Conservation (phyloP, 2,888 invertebrate species). For the Ornithoptera alexandrae region DNA sequence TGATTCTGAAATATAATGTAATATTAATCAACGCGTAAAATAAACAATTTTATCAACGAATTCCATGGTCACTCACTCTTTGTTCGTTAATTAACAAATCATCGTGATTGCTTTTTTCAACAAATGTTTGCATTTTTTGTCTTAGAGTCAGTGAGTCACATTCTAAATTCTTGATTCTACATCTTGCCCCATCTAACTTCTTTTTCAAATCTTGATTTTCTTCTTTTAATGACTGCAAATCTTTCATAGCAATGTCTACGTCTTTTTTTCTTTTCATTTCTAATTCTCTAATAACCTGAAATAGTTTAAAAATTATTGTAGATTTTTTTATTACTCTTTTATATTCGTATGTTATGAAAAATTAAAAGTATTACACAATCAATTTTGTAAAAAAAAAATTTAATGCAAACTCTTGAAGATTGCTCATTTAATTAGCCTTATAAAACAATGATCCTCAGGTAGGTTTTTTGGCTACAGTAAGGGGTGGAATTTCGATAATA, state of each 20-base stretch:
- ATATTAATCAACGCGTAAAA: not conserved
- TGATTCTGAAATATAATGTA: constrained; percentile 56
- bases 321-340: too few relatives aligned
- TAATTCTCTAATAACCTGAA: constrained; percentile 70
- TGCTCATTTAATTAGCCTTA: too few relatives aligned
- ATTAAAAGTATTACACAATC: too few relatives aligned
- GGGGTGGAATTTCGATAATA: too few relatives aligned
- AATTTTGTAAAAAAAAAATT: too few relatives aligned
- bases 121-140: constrained; percentile 79
- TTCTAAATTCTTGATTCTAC: constrained; percentile 84
- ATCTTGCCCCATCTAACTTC: constrained; percentile 83
- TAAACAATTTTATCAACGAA: not conserved
- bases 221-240: constrained; percentile 75
- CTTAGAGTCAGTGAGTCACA: constrained; percentile 81
- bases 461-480: too few relatives aligned
- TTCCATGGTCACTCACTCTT: constrained; percentile 61
- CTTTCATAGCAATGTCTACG: constrained; percentile 80
- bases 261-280: constrained; percentile 80
- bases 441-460: too few relatives aligned
- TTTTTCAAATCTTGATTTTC: constrained; percentile 81
- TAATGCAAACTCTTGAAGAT: too few relatives aligned
- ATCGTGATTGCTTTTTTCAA: constrained; percentile 83
- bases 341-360: too few relatives aligned
- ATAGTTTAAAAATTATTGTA: constrained; percentile 1
- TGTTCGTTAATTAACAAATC: constrained; percentile 82